Percentiles rank a stretch among this genome's conserved stretches.
Evolutionary conservation across 1,140 invertebrate genomes (phyloP).

Genomic region (Panagrolaimus sp.): DNA sequence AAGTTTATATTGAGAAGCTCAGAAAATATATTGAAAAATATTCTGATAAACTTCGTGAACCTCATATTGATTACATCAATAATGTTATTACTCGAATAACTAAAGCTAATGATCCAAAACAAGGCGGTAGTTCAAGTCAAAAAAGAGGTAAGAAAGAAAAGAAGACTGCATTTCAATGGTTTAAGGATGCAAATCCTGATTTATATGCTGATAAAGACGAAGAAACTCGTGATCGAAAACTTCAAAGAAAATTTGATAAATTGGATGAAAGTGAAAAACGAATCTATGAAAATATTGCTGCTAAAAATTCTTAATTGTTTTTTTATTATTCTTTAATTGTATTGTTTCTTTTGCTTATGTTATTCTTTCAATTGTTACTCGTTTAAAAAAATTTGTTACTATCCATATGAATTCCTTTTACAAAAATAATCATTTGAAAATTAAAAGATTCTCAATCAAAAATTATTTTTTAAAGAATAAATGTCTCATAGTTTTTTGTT

Average conservation of each 20-base stretch:
- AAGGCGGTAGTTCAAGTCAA: too few species aligned
- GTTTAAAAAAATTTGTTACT: too few species aligned
- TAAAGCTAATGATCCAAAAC: not conserved
- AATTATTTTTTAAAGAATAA: too few species aligned
- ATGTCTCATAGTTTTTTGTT: too few species aligned
- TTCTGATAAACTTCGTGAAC: not conserved
- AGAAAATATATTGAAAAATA: not conserved
- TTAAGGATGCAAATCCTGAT: not conserved
- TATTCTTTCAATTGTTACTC: too few species aligned
- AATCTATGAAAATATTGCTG: constrained; percentile 1
- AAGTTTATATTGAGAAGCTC: not conserved
- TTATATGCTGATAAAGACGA: not conserved
- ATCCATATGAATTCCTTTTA: too few species aligned
- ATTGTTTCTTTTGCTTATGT: too few species aligned
- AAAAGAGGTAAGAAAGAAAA: not conserved
- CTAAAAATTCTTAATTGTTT: not conserved
- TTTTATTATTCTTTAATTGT: too few species aligned
- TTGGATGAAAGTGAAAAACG: not conserved
- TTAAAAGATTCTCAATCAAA: too few species aligned
- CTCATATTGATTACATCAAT: not conserved
- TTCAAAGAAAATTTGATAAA: not conserved
- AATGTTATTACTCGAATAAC: not conserved
- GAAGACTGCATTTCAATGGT: not conserved
- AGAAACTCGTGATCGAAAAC: not conserved
- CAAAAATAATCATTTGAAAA: too few species aligned